Conservation (phyloP, 2,113 vertebrate genomes). For the Lepus timidus region DNA sequence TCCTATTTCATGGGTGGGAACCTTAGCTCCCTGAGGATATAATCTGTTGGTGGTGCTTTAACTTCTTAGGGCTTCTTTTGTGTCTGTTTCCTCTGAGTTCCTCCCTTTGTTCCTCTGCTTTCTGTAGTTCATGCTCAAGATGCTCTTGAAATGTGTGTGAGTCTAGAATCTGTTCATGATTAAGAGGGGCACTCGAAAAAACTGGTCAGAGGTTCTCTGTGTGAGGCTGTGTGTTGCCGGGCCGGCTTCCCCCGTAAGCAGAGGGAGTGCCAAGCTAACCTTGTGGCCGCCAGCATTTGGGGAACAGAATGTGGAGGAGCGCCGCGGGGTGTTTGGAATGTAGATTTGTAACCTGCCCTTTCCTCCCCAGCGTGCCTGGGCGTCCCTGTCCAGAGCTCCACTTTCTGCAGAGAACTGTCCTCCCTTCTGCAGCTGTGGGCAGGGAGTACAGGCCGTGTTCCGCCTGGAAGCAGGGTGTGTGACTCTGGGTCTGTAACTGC, state of each 20-base stretch:
- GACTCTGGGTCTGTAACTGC: neutral
- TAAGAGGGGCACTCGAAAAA: neutral
- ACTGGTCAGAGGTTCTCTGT: neutral
- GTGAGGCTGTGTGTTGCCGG: neutral
- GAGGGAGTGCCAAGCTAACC: neutral
- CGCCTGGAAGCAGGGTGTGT: neutral
- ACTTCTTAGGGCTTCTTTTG: neutral
- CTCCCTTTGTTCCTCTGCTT: neutral
- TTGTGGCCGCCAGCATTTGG: neutral
- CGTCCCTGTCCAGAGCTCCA: neutral
- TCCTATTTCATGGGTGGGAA: conserved; percentile 24
- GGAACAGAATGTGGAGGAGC: neutral
- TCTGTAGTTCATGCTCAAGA: conserved; percentile 50
- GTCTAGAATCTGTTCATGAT: conserved; percentile 45
- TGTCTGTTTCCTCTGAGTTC: neutral
- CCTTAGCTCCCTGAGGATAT: neutral
- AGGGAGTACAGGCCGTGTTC: no score
- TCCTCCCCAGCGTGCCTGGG: neutral
- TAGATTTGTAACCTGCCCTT: neutral
- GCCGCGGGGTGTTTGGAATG: neutral
- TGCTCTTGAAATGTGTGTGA: conserved; percentile 48
- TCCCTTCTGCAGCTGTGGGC: neutral
- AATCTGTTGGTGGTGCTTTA: conserved; percentile 2
- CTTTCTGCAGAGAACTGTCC: neutral
- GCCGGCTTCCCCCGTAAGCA: neutral